phyloP scores from a whole-genome alignment of 1,140 invertebrate species.

The Anthonomus grandis region DNA sequence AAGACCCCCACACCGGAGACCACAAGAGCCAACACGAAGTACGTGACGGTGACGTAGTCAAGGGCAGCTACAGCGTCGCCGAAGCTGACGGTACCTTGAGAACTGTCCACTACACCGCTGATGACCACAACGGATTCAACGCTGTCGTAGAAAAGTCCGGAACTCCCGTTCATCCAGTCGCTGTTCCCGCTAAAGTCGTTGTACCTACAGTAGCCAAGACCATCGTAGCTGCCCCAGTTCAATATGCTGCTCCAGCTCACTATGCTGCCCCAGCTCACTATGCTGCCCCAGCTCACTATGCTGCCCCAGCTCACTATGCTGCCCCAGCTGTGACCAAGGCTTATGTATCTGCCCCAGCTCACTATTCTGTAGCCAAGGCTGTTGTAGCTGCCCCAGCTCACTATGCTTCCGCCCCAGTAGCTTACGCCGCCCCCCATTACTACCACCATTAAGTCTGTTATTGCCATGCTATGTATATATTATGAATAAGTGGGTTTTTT shows the following conservation, averaged over 20 bases:
- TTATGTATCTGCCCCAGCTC: neutral
- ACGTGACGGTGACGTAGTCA: constrained; percentile 60
- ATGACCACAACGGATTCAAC: constrained; percentile 51
- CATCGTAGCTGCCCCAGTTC: too few relatives aligned
- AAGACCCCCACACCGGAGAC: constrained; percentile 57
- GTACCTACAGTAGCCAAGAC: too few relatives aligned
- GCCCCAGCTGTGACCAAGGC: neutral
- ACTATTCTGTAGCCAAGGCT: neutral
- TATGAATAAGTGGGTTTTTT: too few relatives aligned
- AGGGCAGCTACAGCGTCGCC: constrained; percentile 60
- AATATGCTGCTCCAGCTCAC: too few relatives aligned
- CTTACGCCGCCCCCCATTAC: constrained; percentile 7
- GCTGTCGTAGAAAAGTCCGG: constrained; percentile 27
- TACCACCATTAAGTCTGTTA: constrained; percentile 17
- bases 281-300: too few relatives aligned
- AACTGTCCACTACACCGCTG: constrained; percentile 61
- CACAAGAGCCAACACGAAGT: constrained; percentile 57
- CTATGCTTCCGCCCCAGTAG: too few relatives aligned
- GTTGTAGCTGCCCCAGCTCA: neutral
- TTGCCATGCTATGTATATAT: too few relatives aligned
- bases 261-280: too few relatives aligned
- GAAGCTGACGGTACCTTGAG: constrained; percentile 62
- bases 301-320: too few relatives aligned
- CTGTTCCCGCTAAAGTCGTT: constrained; percentile 11
- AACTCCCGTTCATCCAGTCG: constrained; percentile 19